Evolutionary conservation across 2,888 invertebrate genomes (phyloP), one percentile per base, ranked within the genome.

Genomic region (Pinctada fucata): DNA sequence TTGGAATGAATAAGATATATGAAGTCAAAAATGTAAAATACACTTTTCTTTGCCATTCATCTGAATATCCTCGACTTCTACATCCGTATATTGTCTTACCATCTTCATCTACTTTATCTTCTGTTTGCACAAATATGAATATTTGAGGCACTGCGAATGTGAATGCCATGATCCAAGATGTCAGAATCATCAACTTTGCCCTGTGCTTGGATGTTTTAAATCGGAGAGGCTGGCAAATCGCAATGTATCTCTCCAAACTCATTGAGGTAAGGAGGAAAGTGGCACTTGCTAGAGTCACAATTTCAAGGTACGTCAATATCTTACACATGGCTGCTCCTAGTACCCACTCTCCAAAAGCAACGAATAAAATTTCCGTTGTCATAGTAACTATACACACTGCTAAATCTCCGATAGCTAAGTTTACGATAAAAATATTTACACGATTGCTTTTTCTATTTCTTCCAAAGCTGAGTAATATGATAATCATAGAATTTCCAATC

Each of bases 391-490:
- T 86, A 79, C 92, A 92, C 16, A 93, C 93, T 2, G 92, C 89
- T 49, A 93, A 85, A 83, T 93, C 93, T 0, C 93, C 93, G 5
- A 92, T 86, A 3, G 93, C 93, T 71, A 93, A 86, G 82, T 93
- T 92, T 51, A 93, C 88, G 76, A 93, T 93, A 86, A 93, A 93
- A 70, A 93, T 91, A 81, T 93, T 93, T 13, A 93, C 93, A 16
- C 93, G 86, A n/a, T n/a, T n/a, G 79, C 90, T 90, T 74, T 91
- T 88, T 48, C 91, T 85, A 64, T 90, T 90, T 64, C 91, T 84
- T 77, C 89, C 89, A 64, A 85, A 88, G 76, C 91, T 91, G 13
- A 93, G 88, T 63, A 93, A 90, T 2, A 90, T 85, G 16, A 93
- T 89, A 69, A 93, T 92, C 47, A 90, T 86, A 3, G 88, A 88